Base-by-base conservation (phyloP, 2,797 vertebrate genomes). In the Synaphobranchus kaupii region DNA sequence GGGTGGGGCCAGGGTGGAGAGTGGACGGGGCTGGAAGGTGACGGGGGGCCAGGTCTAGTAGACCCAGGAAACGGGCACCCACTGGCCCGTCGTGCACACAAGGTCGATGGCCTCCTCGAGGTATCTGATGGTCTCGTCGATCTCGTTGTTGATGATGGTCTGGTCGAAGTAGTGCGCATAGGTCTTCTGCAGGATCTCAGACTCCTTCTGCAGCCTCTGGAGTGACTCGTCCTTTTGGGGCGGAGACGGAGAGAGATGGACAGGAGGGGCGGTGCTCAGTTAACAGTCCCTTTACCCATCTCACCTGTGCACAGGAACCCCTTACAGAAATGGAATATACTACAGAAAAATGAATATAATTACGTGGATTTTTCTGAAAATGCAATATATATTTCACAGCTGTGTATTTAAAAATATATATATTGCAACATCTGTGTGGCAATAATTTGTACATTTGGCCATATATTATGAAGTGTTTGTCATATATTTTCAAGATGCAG, bases 91-190 rank as follows among this genome's bases (percentile, higher is more conserved):
- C 94, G 97, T 97, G 96, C 97, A 98, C 93, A 99, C 98, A 91
- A 98, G 96, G 91, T 99, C 98, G 87, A 99, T 98, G 90, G 98
- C 98, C 96, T 99, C 98, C 95, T 99, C 98, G 95, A 99, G 97
- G 95, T 97, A 97, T 92, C 96, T 94, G 96, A 99, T 99, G 94
- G 98, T 99, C 95, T 99, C 98, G 86, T 99, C 98, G 71, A 99
- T 99, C 95, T 99, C 98, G 73, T 99, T 99, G 97, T 99, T 99
- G 96, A 99, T 99, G 96, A 99, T 98, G 95, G 98, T 99, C 94
- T 98, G 97, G 96, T 99, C 98, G 88, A 99, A 99, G 96, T 98
- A 99, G 96, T 99, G 98, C 90, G 97, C 96, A 92, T 99, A 99
- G 87, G 98, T 99, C 97, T 98, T 98, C 96, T 99, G 98, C 86